These are phyloP conservation scores for Drosophila busckii DNA, from an alignment of 1,140 invertebrate species.

Conservation along the genomic window DNA sequence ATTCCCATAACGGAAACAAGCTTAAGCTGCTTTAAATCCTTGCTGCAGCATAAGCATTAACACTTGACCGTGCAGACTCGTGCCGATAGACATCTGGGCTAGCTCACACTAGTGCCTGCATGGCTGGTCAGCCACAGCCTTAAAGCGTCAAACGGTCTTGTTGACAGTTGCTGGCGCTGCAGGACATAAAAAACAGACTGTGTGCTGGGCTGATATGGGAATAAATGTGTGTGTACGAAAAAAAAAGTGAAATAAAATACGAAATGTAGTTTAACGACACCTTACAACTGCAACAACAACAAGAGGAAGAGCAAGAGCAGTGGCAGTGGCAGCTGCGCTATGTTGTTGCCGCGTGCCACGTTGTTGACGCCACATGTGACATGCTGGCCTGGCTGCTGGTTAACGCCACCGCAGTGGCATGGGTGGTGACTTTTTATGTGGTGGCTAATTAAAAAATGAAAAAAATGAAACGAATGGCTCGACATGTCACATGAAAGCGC, in stretches of 20 bases:
- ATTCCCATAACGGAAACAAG: too few species aligned
- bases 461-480: conserved; percentile 13
- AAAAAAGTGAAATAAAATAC: not conserved
- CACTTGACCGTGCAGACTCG: too few species aligned
- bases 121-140: conserved; percentile 30
- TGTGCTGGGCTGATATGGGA: conserved; percentile 7
- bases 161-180: conserved; percentile 65
- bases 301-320: too few species aligned
- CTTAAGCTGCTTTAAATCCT: too few species aligned
- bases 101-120: conserved; percentile 13
- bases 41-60: too few species aligned
- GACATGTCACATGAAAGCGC: conserved; percentile 31
- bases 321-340: conserved; percentile 21
- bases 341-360: conserved; percentile 48
- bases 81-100: conserved; percentile 21
- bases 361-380: conserved; percentile 42
- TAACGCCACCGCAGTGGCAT: conserved; percentile 2
- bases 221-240: conserved; percentile 2
- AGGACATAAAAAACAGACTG: conserved; percentile 40
- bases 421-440: conserved; percentile 57
- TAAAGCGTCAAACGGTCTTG: conserved; percentile 47
- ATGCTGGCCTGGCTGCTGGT: conserved; percentile 43
- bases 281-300: conserved; percentile 48
- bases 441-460: conserved; percentile 68
- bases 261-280: conserved; percentile 54